A percentile compares a stretch with the other conserved stretches of the same genome.
phyloP scores from a whole-genome alignment of 1,140 invertebrate species.

The Arctopsyche grandis region DNA sequence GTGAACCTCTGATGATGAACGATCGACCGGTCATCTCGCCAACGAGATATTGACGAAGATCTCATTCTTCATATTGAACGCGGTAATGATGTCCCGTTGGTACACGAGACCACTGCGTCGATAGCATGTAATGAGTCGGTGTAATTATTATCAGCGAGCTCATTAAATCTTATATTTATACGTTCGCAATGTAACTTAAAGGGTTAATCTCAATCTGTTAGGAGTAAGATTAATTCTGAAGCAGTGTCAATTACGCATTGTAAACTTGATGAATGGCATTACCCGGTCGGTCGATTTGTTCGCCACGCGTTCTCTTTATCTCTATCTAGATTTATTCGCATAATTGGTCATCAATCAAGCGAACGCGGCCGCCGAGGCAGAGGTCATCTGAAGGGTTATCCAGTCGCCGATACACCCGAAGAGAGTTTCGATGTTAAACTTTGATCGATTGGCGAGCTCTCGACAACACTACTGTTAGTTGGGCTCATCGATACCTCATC shows the following conservation, averaged over 20 bases:
- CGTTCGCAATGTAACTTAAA: neutral
- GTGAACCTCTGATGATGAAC: neutral
- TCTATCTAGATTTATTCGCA: neutral
- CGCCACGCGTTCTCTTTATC: neutral
- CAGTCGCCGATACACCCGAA: no score
- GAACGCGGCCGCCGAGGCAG: neutral
- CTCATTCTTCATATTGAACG: neutral
- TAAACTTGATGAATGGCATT: neutral
- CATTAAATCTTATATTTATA: neutral
- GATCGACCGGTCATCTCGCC: neutral
- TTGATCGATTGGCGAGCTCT: slow-evolving; percentile 12
- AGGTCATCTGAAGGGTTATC: neutral
- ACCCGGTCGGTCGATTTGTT: neutral
- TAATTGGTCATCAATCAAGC: slow-evolving; percentile 10
- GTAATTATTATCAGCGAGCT: neutral
- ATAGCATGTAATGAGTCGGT: no score
- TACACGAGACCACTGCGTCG: no score
- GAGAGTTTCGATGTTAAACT: slow-evolving; percentile 13
- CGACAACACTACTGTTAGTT: no score
- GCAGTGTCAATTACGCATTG: no score
- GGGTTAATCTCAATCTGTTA: neutral
- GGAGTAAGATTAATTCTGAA: neutral
- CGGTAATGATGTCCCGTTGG: neutral
- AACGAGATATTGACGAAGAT: neutral
- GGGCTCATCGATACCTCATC: no score